Percentiles rank a stretch among this genome's conserved stretches.
phyloP scores from a whole-genome alignment of 2,113 vertebrate species.

The Garra rufa region DNA sequence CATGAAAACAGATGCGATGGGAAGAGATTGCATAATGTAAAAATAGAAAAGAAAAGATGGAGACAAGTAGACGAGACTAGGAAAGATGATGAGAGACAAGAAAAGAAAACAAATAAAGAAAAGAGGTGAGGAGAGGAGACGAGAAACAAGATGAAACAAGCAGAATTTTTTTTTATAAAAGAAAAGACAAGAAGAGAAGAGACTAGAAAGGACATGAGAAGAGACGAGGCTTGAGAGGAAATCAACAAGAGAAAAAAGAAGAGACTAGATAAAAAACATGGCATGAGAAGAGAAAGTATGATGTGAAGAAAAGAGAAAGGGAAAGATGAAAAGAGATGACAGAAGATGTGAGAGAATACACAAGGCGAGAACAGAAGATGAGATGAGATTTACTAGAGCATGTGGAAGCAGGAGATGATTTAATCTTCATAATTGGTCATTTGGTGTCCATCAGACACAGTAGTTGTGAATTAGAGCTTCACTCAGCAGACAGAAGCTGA shows the following conservation, averaged over 20 bases:
- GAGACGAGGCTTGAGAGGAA: not conserved
- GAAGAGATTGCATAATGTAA: not conserved
- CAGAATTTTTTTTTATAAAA: not conserved
- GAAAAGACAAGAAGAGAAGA: not conserved
- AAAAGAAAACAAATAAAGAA: accelerated
- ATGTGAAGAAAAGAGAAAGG: not conserved
- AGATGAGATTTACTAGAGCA: not conserved
- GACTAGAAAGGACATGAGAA: not conserved
- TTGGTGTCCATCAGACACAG: not conserved
- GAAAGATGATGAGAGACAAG: not conserved
- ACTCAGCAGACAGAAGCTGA: not conserved
- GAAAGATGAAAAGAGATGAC: not conserved
- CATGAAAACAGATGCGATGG: no score
- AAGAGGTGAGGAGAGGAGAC: not conserved
- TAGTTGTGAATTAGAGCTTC: constrained; percentile 10
- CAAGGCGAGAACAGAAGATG: not conserved
- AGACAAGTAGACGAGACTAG: not conserved
- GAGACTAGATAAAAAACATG: not conserved
- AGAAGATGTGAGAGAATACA: not conserved
- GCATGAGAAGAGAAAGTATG: not conserved
- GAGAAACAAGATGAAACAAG: not conserved
- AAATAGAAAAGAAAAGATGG: not conserved
- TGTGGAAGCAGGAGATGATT: constrained; percentile 13
- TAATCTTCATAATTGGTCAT: not conserved
- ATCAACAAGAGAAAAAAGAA: not conserved